Conservation (phyloP, 2,797 vertebrate genomes). For the Catostomus latipinnis region DNA sequence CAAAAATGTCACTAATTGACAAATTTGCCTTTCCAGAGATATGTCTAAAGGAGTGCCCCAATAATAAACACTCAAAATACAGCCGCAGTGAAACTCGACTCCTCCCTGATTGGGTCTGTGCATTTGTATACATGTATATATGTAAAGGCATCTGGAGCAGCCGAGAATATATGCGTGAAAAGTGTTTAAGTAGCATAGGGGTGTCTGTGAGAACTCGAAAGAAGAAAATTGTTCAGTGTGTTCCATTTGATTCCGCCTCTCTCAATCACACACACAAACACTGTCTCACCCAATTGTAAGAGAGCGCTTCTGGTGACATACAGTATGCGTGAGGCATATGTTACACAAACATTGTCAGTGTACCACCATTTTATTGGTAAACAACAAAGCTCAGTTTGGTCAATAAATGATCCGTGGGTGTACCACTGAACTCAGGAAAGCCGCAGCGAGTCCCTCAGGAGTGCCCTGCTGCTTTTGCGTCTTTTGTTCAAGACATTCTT, state of each 20-base stretch:
- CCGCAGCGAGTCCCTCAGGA: constrained; percentile 56
- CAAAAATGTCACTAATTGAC: neutral
- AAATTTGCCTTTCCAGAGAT: neutral
- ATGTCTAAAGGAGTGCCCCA: constrained; percentile 12
- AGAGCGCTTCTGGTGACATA: constrained; percentile 45
- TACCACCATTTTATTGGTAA: constrained; percentile 69
- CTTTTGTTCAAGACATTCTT: constrained; percentile 56
- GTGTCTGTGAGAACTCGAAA: constrained; percentile 47
- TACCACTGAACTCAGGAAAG: constrained; percentile 62
- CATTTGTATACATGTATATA: constrained; percentile 47
- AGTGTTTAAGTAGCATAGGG: constrained; percentile 32
- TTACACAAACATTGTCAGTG: constrained; percentile 66
- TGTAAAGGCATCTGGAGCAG: constrained; percentile 53
- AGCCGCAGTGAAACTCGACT: neutral
- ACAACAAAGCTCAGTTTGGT: constrained; percentile 72
- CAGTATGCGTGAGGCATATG: constrained; percentile 57
- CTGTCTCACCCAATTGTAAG: constrained; percentile 40
- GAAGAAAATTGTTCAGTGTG: constrained; percentile 22
- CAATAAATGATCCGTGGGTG: constrained; percentile 70
- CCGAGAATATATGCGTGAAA: constrained; percentile 28
- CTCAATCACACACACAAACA: neutral
- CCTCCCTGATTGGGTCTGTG: constrained; percentile 34
- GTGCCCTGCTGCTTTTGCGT: constrained; percentile 60
- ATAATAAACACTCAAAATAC: constrained; percentile 20
- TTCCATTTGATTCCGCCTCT: neutral